Evolutionary conservation across 2,113 vertebrate genomes (phyloP).

Genomic region (Pseudois nayaur): DNA sequence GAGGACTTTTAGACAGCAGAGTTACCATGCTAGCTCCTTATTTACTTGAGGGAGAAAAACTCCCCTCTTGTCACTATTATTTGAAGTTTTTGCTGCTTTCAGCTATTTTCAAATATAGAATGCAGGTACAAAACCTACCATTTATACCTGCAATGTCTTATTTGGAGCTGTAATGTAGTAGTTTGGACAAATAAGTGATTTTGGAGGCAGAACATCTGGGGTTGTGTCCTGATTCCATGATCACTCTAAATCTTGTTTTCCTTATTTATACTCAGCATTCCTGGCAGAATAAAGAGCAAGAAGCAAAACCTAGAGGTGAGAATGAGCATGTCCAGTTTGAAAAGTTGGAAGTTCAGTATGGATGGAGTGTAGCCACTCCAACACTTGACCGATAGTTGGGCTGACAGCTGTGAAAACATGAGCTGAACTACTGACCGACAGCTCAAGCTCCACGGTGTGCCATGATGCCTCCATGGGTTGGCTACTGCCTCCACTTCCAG

Average conservation of each 20-base stretch:
- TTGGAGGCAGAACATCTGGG: neutral
- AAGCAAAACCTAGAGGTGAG: neutral
- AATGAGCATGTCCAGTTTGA: neutral
- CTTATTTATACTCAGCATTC: neutral
- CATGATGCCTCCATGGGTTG: rapidly evolving
- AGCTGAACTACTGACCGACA: neutral
- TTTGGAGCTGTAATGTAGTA: neutral
- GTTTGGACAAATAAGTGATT: neutral
- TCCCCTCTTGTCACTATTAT: neutral
- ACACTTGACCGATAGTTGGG: neutral
- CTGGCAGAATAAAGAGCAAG: neutral
- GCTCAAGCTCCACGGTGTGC: too few species aligned
- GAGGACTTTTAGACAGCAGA: neutral
- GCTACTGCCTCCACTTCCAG: neutral
- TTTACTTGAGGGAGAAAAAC: neutral
- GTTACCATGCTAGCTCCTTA: neutral
- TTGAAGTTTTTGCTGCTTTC: neutral
- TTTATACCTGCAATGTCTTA: neutral
- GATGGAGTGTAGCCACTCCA: neutral
- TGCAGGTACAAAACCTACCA: neutral
- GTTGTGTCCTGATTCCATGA: neutral
- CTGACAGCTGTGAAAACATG: neutral
- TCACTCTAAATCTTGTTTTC: neutral
- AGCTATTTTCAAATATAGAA: neutral
- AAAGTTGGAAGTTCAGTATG: neutral